Evolutionary conservation across 1,140 invertebrate species (phyloP).

Genomic region (Gryon sp.): DNA sequence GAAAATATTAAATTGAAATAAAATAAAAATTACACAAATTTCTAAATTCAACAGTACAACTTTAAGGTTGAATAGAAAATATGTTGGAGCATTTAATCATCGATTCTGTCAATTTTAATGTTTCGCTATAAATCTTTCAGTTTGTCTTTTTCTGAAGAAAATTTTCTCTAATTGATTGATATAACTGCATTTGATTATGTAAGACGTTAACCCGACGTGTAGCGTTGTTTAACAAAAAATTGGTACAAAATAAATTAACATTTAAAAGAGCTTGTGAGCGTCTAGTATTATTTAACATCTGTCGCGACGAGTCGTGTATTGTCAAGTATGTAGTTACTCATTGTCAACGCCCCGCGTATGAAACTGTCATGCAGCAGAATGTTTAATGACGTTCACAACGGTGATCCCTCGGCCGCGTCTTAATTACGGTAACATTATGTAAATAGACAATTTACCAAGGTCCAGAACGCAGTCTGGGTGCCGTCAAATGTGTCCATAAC

Average conservation of each 20-base stretch:
- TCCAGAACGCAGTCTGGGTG: conserved; percentile 34
- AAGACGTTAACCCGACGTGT: too few relatives aligned
- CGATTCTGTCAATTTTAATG: too few relatives aligned
- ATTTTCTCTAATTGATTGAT: too few relatives aligned
- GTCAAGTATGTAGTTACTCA: conserved; percentile 60
- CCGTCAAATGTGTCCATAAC: conserved; percentile 37
- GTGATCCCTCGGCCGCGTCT: conserved; percentile 59
- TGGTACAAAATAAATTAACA: conserved; percentile 31
- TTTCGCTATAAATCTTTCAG: too few relatives aligned
- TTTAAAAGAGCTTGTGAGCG: conserved; percentile 20
- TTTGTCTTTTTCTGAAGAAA: too few relatives aligned
- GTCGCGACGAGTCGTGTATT: conserved; percentile 45
- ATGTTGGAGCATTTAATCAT: too few relatives aligned
- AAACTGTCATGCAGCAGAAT: conserved; percentile 58
- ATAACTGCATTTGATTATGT: too few relatives aligned
- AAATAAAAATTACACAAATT: too few relatives aligned
- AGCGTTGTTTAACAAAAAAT: conserved; percentile 10
- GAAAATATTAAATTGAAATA: too few relatives aligned
- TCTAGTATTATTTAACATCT: conserved; percentile 41
- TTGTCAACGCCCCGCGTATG: conserved; percentile 52
- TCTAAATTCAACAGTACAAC: too few relatives aligned
- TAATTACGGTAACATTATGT: conserved; percentile 69
- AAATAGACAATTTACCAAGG: conserved; percentile 69
- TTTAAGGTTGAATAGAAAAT: too few relatives aligned
- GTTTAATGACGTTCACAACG: conserved; percentile 60